These are phyloP conservation scores for Oncopodura yosiiana DNA, from an alignment of 1,140 invertebrate genomes.

Conservation along the genomic window DNA sequence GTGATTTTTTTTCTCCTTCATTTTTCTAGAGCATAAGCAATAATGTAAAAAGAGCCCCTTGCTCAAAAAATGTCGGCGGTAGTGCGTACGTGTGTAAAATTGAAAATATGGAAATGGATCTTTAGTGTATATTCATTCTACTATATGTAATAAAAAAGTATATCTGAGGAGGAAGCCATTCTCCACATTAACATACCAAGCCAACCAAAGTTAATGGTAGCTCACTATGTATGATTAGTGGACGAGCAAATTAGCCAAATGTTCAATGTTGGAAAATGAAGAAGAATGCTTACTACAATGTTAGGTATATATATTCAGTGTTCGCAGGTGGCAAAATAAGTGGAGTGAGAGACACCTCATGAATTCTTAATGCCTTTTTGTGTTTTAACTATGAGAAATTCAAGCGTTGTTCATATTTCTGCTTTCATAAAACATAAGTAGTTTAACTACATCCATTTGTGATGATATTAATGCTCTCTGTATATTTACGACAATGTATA, in stretches of 20 bases:
- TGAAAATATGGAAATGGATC: background rate
- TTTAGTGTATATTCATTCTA: background rate
- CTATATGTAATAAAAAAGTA: too few relatives aligned
- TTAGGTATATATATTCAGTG: background rate
- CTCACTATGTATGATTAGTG: too few relatives aligned
- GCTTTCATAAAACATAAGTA: too few relatives aligned
- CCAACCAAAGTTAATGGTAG: background rate
- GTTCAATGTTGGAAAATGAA: conserved; percentile 11
- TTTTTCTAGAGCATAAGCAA: conserved; percentile 3
- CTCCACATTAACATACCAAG: background rate
- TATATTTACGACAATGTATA: too few relatives aligned
- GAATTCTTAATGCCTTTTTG: conserved; percentile 14
- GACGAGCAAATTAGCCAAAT: conserved; percentile 16
- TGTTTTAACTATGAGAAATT: too few relatives aligned
- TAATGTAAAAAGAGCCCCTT: conserved; percentile 1
- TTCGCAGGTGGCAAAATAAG: conserved; percentile 16
- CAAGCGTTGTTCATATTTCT: too few relatives aligned
- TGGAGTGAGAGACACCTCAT: conserved; percentile 10
- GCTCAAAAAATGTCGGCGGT: background rate
- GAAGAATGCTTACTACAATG: background rate
- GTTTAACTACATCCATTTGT: too few relatives aligned
- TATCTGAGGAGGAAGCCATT: too few relatives aligned
- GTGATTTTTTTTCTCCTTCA: conserved; percentile 5
- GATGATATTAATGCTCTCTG: too few relatives aligned
- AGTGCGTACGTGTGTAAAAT: conserved; percentile 9